These are phyloP conservation scores for Prosapia bicincta DNA, from an alignment of 2,888 invertebrate genomes.

Conservation along the genomic window DNA sequence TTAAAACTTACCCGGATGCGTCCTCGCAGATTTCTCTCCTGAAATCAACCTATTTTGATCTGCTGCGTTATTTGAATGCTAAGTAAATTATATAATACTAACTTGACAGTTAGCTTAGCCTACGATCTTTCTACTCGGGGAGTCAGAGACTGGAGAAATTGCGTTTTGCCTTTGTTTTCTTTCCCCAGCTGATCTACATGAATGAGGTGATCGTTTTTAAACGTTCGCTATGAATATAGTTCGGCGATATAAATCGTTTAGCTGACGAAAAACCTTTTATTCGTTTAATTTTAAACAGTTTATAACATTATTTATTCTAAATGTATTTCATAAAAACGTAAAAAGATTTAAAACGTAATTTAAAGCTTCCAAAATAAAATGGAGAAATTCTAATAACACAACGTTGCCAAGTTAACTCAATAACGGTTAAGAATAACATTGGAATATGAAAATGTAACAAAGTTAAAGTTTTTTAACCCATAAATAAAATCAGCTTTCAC, in stretches of 20 bases:
- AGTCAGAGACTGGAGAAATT: slow-evolving; percentile 11
- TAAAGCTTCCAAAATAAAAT: neutral
- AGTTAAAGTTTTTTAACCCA: too few relatives aligned
- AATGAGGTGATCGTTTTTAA: neutral
- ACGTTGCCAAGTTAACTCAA: neutral
- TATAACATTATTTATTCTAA: neutral
- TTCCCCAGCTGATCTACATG: slow-evolving; percentile 11
- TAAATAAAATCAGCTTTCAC: too few relatives aligned
- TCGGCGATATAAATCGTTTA: too few relatives aligned
- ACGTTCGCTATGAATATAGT: slow-evolving; percentile 10
- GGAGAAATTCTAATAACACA: neutral
- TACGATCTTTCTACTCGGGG: neutral
- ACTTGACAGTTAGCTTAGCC: neutral
- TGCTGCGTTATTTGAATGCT: neutral
- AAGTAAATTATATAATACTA: neutral
- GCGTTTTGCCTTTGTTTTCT: slow-evolving; percentile 20
- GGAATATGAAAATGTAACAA: too few relatives aligned
- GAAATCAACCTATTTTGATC: slow-evolving; percentile 29
- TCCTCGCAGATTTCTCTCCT: slow-evolving; percentile 17
- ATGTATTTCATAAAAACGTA: neutral
- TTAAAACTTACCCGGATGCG: slow-evolving; percentile 29
- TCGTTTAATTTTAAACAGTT: neutral
- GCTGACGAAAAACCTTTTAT: neutral
- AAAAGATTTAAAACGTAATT: neutral
- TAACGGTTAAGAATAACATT: neutral